These are phyloP conservation scores for Alethe diademata DNA, from an alignment of 2,113 vertebrate genomes.

Conservation along the genomic window DNA sequence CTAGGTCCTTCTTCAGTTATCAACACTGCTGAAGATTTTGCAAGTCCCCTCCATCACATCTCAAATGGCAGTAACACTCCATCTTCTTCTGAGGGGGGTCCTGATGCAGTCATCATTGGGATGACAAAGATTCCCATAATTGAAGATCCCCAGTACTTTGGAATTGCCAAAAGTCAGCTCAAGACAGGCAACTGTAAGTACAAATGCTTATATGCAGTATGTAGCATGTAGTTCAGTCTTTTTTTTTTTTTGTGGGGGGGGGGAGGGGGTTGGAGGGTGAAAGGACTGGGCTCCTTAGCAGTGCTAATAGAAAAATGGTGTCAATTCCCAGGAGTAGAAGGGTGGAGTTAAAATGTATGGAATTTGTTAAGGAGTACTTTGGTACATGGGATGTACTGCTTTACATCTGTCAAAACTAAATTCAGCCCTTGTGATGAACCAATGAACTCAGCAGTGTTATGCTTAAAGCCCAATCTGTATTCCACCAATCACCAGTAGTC, in stretches of 20 bases:
- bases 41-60: slow-evolving; percentile 85
- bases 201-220: slow-evolving; percentile 13
- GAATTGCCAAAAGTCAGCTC: neutral
- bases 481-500: neutral
- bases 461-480: neutral
- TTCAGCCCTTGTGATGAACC: neutral
- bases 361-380: neutral
- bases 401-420: neutral
- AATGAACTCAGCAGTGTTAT: neutral
- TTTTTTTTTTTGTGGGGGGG: too few relatives aligned
- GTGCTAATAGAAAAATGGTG: neutral
- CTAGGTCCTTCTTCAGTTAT: slow-evolving; percentile 88
- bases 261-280: too few relatives aligned
- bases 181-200: slow-evolving; percentile 79
- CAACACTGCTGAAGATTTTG: slow-evolving; percentile 88
- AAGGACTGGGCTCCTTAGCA: neutral
- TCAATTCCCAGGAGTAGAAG: neutral
- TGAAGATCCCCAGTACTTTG: neutral
- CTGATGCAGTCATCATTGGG: slow-evolving; percentile 88
- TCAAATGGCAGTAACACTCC: slow-evolving; percentile 90
- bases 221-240: neutral
- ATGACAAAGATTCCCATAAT: slow-evolving; percentile 85
- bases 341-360: neutral
- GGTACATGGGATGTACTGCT: neutral
- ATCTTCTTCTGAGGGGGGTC: slow-evolving; percentile 86